These are phyloP conservation scores for Pterocles orientalis DNA, from an alignment of 2,113 vertebrate species.

Conservation along the genomic window DNA sequence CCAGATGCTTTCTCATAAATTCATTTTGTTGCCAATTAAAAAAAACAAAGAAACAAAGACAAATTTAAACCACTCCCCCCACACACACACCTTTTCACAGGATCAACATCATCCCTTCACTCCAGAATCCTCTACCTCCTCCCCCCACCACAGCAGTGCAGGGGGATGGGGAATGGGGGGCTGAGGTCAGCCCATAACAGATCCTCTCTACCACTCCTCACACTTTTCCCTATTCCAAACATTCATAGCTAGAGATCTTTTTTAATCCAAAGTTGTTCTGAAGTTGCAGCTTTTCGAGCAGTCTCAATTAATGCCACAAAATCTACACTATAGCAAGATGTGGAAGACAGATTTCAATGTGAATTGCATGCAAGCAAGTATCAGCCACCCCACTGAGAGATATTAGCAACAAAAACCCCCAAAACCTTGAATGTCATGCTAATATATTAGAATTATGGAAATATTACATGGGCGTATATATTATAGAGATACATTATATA, in stretches of 20 bases:
- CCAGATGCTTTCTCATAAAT: not conserved
- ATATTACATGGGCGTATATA: not conserved
- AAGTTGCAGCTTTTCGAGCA: not conserved
- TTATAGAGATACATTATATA: not conserved
- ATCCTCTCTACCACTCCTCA: not conserved
- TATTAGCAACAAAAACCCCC: not conserved
- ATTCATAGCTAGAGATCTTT: not conserved
- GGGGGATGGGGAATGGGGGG: fast-evolving
- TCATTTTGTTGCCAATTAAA: not conserved
- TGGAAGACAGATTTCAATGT: not conserved
- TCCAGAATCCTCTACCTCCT: not conserved
- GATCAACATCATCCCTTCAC: not conserved
- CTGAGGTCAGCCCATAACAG: not conserved
- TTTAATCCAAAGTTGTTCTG: not conserved
- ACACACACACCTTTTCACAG: not conserved
- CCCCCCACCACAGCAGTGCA: not conserved
- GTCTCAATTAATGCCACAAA: not conserved
- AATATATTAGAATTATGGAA: not conserved
- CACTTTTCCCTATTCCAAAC: not conserved
- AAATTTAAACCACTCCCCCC: not conserved
- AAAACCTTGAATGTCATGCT: not conserved
- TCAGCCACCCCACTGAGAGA: not conserved
- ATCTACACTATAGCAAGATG: not conserved
- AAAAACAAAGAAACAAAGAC: not conserved
- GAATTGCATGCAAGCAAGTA: not conserved